Base-by-base conservation (phyloP, 2,797 vertebrate genomes). In the Microhierax caerulescens region DNA sequence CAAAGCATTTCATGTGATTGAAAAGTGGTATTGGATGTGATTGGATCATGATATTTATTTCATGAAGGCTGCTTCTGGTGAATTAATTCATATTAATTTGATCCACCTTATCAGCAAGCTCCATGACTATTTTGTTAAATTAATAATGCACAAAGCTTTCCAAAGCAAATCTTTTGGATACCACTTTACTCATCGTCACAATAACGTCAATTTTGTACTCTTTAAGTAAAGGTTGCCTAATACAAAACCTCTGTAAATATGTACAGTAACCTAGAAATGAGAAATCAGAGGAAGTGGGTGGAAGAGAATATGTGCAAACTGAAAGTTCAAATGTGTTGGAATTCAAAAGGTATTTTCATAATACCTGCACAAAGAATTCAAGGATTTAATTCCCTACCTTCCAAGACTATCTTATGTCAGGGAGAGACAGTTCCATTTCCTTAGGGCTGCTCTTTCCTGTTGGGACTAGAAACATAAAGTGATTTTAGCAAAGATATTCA, bases 281-380 rank as follows among this genome's bases (percentile, higher is more conserved):
- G 67, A 86, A 94, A 82, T 80, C 27, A 20, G 2, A 80, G 45
- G 51, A 91, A 87, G 36, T 3, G 5, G 27, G 64, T 0, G 1
- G 67, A 87, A 95, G 43, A 77, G 85, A 88, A 85, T 30, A 72
- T n/a, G 50, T 36, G 50, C 51, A 89, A 83, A 88, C 22, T 34
- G 16, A 30, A 63, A 91, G 84, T 57, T 93, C 88, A 85, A 79
- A 82, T 36, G 28, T 74, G 18, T 10, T 89, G 70, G 30, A 87
- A 94, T 92, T 92, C 56, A 75, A 80, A 83, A 87, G 11, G 59
- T 75, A 54, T 91, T 95, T 92, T 93, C 75, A 16, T 45, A 95
- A 65, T 95, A 94, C 94, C 96, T 96, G 88, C 72, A 92, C 72
- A 97, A 88, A 89, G 1, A 87, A 86, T 36, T 50, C 13, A 75